These are phyloP conservation scores for Caenorhabditis sp. DNA, from an alignment of 2,888 invertebrate genomes.

Conservation along the genomic window DNA sequence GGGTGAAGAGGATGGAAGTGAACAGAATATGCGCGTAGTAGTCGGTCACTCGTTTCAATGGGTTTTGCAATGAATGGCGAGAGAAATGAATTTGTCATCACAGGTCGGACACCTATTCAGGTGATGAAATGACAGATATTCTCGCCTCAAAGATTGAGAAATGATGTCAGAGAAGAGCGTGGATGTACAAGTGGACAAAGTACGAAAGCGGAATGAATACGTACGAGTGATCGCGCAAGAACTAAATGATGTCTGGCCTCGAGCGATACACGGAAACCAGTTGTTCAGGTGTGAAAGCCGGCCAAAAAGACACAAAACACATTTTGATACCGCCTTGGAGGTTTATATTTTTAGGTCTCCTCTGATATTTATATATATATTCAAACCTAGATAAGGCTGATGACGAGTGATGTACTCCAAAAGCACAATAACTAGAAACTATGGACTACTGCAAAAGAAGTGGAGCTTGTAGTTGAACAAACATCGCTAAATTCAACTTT, in stretches of 20 bases:
- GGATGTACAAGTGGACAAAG: neutral
- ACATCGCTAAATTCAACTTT: neutral
- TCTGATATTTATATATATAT: constrained; percentile 9
- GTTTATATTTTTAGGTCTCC: neutral
- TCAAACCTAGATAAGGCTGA: constrained; percentile 11
- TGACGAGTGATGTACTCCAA: neutral
- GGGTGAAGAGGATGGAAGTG: too few relatives aligned
- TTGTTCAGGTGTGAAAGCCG: constrained; percentile 1
- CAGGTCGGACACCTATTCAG: neutral
- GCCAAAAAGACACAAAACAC: constrained; percentile 29
- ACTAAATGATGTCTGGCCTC: neutral
- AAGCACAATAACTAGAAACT: neutral
- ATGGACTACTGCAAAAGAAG: neutral
- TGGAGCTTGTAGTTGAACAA: neutral
- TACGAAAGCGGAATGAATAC: neutral
- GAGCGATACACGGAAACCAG: constrained; percentile 34
- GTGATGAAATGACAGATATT: constrained; percentile 31
- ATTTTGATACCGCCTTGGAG: constrained; percentile 9
- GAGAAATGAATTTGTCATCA: constrained; percentile 30
- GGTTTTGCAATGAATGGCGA: too few relatives aligned
- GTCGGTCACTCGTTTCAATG: neutral
- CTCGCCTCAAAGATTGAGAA: constrained; percentile 20
- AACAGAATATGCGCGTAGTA: neutral
- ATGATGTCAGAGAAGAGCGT: constrained; percentile 1
- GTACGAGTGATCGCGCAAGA: too few relatives aligned